A percentile compares a stretch with the other conserved stretches of the same genome.
These are phyloP conservation scores for Hylaeus volcanicus DNA, from an alignment of 1,140 invertebrate genomes.

Conservation along the genomic window DNA sequence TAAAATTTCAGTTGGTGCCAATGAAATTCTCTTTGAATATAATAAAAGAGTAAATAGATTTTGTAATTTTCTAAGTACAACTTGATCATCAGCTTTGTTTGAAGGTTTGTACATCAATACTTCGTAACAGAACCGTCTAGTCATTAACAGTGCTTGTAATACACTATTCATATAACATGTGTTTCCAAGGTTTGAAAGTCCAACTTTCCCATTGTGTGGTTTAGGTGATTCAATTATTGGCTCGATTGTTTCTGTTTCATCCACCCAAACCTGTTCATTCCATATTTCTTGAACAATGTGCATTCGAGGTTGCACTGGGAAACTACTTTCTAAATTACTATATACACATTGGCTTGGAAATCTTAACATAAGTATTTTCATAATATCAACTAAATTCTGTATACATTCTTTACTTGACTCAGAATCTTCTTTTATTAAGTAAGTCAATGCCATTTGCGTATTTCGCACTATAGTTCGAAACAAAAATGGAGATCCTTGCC, in stretches of 20 bases:
- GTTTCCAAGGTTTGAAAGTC: conserved; percentile 91
- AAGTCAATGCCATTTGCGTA: conserved; percentile 21
- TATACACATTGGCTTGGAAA: conserved; percentile 77
- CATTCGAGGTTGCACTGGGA: conserved; percentile 56
- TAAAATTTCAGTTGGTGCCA: conserved; percentile 87
- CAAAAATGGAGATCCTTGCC: conserved; percentile 78
- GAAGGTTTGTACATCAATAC: conserved; percentile 69
- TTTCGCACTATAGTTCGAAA: conserved; percentile 70
- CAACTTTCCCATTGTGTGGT: conserved; percentile 83
- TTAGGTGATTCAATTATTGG: conserved; percentile 51
- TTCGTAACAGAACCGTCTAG: conserved; percentile 85
- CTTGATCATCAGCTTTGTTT: conserved; percentile 70
- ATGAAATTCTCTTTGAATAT: conserved; percentile 83
- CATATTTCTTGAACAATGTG: conserved; percentile 57
- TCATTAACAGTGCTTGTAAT: conserved; percentile 90
- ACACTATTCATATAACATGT: conserved; percentile 95
- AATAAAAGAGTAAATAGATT: conserved; percentile 88
- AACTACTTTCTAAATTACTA: conserved; percentile 43
- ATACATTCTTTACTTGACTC: conserved; percentile 75
- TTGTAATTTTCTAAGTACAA: conserved; percentile 86
- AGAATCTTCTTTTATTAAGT: conserved; percentile 71
- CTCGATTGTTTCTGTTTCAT: conserved; percentile 61
- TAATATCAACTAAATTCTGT: conserved; percentile 80
- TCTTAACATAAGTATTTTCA: conserved; percentile 77
- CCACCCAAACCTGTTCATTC: conserved; percentile 62